Percentiles rank a stretch among this genome's conserved stretches.
phyloP scores from a whole-genome alignment of 1,140 invertebrate genomes.

The Tetragonula clypearis region DNA sequence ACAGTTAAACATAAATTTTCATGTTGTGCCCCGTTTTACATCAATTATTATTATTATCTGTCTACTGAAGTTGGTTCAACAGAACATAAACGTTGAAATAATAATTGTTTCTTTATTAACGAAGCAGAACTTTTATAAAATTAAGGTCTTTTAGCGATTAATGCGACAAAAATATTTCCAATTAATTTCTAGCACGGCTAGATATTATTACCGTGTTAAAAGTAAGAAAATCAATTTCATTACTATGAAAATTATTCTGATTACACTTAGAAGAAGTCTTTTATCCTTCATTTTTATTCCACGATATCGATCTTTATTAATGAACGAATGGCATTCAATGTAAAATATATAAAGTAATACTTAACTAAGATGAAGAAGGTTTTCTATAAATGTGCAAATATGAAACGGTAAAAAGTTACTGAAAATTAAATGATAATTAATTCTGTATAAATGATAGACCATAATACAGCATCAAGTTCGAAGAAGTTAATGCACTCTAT shows the following conservation, averaged over 20 bases:
- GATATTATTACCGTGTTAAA: neutral
- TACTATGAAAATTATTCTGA: neutral
- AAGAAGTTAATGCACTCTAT: slow-evolving; percentile 6
- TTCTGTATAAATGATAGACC: neutral
- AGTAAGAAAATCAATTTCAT: neutral
- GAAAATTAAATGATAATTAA: slow-evolving; percentile 36
- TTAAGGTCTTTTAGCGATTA: neutral
- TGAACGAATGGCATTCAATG: neutral
- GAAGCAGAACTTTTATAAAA: neutral
- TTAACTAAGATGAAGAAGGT: neutral
- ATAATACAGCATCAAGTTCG: neutral
- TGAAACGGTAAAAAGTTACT: slow-evolving; percentile 17
- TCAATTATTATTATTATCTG: neutral
- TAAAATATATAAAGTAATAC: neutral
- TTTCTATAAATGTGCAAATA: neutral
- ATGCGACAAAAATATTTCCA: neutral
- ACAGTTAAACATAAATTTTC: neutral
- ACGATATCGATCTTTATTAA: neutral
- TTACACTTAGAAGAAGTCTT: too few relatives aligned
- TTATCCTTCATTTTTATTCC: neutral
- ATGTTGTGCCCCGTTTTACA: neutral
- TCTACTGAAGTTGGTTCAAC: too few relatives aligned
- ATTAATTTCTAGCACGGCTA: neutral
- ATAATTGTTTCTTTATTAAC: neutral
- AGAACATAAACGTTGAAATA: neutral